Conservation (phyloP, 23 tunicate species). For the Styela clava region DNA sequence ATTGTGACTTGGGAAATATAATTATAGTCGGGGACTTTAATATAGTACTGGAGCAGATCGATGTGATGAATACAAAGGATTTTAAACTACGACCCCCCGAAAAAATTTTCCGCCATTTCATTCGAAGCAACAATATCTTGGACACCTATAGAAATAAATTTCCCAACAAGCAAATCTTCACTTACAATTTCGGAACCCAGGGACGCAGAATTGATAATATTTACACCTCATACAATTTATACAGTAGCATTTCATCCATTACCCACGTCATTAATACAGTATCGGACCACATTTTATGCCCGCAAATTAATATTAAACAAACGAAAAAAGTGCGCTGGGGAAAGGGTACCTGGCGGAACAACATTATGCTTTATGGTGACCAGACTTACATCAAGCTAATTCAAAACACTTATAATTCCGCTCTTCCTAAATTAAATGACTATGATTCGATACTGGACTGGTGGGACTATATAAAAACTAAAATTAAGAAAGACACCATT, state of each 20-base stretch:
- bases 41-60: not conserved
- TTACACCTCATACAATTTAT: not conserved
- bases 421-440: not conserved
- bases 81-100: not conserved
- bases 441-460: not conserved
- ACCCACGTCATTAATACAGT: not conserved
- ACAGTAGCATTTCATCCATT: not conserved
- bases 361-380: not conserved
- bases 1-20: not conserved
- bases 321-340: not conserved
- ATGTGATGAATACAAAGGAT: not conserved
- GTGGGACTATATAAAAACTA: not conserved
- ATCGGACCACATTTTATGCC: not conserved
- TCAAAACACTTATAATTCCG: not conserved
- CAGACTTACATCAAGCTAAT: too few relatives aligned
- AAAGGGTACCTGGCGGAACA: not conserved
- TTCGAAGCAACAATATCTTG: not conserved
- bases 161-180: not conserved
- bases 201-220: not conserved
- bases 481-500: not conserved
- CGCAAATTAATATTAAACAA: not conserved
- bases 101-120: not conserved
- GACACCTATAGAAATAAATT: not conserved
- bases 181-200: not conserved
- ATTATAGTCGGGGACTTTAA: not conserved